These are phyloP conservation scores for Garra rufa DNA, from an alignment of 2,113 vertebrate species.

Conservation along the genomic window DNA sequence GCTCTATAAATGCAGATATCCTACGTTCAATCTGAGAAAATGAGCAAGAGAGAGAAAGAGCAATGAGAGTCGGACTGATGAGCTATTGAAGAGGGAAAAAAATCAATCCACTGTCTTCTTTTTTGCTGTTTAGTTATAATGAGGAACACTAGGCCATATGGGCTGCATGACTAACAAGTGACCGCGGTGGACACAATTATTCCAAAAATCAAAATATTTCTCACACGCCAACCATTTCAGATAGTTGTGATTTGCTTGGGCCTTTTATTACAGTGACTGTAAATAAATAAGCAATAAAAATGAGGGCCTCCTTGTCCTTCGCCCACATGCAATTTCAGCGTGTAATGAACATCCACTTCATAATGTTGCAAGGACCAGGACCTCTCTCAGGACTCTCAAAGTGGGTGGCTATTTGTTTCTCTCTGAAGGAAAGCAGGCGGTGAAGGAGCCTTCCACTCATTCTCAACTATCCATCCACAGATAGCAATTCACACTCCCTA, in stretches of 20 bases:
- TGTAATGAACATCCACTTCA: slow-evolving; percentile 85
- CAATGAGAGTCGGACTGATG: slow-evolving; percentile 65
- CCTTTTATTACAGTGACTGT: slow-evolving; percentile 50
- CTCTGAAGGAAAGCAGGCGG: slow-evolving; percentile 64
- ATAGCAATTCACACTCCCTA: slow-evolving; percentile 61
- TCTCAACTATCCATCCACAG: slow-evolving; percentile 68
- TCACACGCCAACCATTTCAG: slow-evolving; percentile 45
- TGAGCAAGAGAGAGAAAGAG: slow-evolving; percentile 56
- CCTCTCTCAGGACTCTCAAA: slow-evolving; percentile 78
- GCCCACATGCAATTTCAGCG: slow-evolving; percentile 80
- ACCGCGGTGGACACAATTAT: slow-evolving; percentile 60
- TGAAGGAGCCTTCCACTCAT: slow-evolving; percentile 71
- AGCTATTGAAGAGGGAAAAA: slow-evolving; percentile 70
- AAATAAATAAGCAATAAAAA: slow-evolving; percentile 72
- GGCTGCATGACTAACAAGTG: slow-evolving; percentile 41
- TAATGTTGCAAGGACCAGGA: slow-evolving; percentile 78
- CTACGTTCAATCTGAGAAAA: slow-evolving; percentile 92
- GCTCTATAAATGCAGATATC: slow-evolving; percentile 99
- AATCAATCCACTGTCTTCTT: slow-evolving; percentile 65
- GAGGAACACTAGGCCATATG: slow-evolving; percentile 42
- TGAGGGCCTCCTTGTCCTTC: slow-evolving; percentile 75
- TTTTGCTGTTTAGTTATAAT: slow-evolving; percentile 61
- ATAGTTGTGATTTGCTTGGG: slow-evolving; percentile 44
- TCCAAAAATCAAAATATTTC: slow-evolving; percentile 66
- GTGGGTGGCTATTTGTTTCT: slow-evolving; percentile 69